Percentiles rank a stretch among this genome's conserved stretches.
phyloP scores from a whole-genome alignment of 2,888 invertebrate species.

The Arge pagana region DNA sequence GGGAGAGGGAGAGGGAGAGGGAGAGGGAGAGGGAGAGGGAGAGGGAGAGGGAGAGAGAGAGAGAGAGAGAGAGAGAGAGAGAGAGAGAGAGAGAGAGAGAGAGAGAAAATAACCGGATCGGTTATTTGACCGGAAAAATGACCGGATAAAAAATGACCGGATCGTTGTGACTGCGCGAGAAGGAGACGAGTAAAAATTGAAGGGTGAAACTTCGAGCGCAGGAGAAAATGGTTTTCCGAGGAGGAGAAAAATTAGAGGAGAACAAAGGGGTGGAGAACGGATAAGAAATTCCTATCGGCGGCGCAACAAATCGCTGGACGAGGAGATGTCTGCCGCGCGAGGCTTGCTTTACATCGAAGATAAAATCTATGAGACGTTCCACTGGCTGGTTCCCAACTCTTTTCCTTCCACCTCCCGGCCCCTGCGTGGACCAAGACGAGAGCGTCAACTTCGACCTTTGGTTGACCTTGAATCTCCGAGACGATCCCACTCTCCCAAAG shows the following conservation, averaged over 20 bases:
- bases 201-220: neutral
- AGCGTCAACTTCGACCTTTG: no score
- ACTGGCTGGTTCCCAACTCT: conserved; percentile 40
- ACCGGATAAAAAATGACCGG: neutral
- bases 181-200: neutral
- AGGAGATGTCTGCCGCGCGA: conserved; percentile 41
- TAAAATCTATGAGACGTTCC: conserved; percentile 46
- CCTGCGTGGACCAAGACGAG: conserved; percentile 41
- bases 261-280: conserved; percentile 6
- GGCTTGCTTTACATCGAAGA: conserved; percentile 35
- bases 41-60: neutral
- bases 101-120: neutral
- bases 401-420: conserved; percentile 38
- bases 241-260: neutral
- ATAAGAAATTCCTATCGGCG: conserved; percentile 43
- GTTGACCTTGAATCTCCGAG: no score
- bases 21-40: neutral
- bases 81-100: neutral
- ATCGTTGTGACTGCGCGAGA: neutral
- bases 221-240: neutral
- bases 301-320: conserved; percentile 43
- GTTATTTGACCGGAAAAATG: neutral
- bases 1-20: no score
- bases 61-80: neutral
- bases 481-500: no score